Conservation (phyloP, 2,888 invertebrate genomes). For the Adineta ricciae region DNA sequence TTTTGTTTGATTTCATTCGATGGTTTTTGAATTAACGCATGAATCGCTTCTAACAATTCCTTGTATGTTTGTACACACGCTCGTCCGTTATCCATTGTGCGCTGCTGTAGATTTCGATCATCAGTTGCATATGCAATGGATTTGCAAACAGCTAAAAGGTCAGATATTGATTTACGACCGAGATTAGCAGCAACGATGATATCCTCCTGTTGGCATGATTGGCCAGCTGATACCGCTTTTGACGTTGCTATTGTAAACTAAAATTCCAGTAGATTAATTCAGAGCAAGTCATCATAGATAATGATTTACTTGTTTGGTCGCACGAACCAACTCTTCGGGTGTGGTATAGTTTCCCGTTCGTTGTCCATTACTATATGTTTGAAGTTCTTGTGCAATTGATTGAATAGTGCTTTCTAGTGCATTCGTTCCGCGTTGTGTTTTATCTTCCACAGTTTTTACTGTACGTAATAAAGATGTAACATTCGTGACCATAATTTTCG, state of each 20-base stretch:
- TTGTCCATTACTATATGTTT: neutral
- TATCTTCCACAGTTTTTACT: slow-evolving; percentile 96
- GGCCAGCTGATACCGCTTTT: slow-evolving; percentile 83
- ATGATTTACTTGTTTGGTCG: slow-evolving; percentile 63
- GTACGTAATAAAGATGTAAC: slow-evolving; percentile 95
- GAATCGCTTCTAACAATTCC: slow-evolving; percentile 70
- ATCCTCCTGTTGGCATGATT: slow-evolving; percentile 80
- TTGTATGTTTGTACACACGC: slow-evolving; percentile 77
- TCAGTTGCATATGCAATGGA: slow-evolving; percentile 64
- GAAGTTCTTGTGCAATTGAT: slow-evolving; percentile 69
- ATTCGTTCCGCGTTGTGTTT: slow-evolving; percentile 85
- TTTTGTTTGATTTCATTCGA: slow-evolving; percentile 49
- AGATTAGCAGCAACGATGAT: slow-evolving; percentile 89
- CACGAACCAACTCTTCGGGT: slow-evolving; percentile 82
- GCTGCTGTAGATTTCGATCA: slow-evolving; percentile 63
- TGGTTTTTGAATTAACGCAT: slow-evolving; percentile 47
- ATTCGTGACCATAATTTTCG: slow-evolving; percentile 90
- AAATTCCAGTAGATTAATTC: no score
- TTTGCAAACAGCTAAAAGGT: slow-evolving; percentile 72
- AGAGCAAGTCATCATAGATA: no score
- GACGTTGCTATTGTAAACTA: slow-evolving; percentile 79
- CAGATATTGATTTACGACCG: slow-evolving; percentile 82
- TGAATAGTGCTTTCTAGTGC: slow-evolving; percentile 95
- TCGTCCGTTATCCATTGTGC: slow-evolving; percentile 70
- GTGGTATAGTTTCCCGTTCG: slow-evolving; percentile 52